Percentiles rank a stretch among this genome's conserved stretches.
Conservation (phyloP, 2,888 invertebrate species). For the Chrysomela aeneicollis region DNA sequence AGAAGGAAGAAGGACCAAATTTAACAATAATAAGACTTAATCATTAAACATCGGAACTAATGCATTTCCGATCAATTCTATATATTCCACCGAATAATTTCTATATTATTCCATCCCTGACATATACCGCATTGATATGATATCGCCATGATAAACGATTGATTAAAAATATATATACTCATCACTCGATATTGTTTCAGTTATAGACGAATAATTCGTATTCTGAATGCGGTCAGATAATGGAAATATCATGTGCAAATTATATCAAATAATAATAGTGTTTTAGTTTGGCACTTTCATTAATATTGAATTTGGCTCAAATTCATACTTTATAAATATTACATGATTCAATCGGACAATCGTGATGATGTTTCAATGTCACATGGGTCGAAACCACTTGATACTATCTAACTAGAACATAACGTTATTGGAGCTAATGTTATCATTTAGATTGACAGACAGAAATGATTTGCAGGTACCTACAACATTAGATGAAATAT, state of each 20-base stretch:
- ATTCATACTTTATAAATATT: constrained; percentile 16
- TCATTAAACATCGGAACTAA: too few species aligned
- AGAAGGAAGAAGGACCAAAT: too few species aligned
- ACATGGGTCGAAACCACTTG: constrained; percentile 11
- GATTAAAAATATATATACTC: too few species aligned
- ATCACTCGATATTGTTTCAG: too few species aligned
- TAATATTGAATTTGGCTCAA: constrained; percentile 15
- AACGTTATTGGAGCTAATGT: neutral
- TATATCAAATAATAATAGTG: constrained; percentile 26
- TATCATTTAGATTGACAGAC: neutral
- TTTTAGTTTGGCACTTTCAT: constrained; percentile 17
- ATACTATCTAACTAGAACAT: constrained; percentile 4
- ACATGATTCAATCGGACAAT: neutral
- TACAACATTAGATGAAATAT: neutral
- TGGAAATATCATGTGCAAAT: constrained; percentile 30
- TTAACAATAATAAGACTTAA: too few species aligned
- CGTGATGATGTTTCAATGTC: constrained; percentile 10
- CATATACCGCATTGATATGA: too few species aligned
- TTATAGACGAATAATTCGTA: constrained; percentile 9
- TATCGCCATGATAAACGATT: too few species aligned
- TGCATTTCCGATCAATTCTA: too few species aligned
- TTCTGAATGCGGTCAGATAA: constrained; percentile 18
- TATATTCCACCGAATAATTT: too few species aligned
- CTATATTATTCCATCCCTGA: too few species aligned
- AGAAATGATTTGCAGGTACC: neutral